These are phyloP conservation scores for Masticophis lateralis DNA, from an alignment of 2,797 vertebrate genomes.

Conservation along the genomic window DNA sequence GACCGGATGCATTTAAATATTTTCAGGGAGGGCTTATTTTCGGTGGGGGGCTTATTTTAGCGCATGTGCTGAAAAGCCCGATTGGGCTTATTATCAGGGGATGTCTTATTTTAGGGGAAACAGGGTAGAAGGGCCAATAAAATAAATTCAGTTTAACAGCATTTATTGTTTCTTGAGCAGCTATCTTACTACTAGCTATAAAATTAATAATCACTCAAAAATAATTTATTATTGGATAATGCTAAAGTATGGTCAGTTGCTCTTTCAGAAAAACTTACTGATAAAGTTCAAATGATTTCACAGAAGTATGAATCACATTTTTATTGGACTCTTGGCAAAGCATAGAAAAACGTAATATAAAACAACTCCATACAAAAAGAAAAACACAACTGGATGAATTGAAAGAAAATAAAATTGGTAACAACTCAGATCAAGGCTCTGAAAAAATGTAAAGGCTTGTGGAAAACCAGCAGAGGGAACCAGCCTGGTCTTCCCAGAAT, in stretches of 20 bases:
- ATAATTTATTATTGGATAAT: not conserved
- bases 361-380: not conserved
- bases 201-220: not conserved
- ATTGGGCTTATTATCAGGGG: too few species aligned
- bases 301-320: not conserved
- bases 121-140: not conserved
- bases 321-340: not conserved
- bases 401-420: not conserved
- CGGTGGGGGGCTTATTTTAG: too few species aligned
- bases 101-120: too few species aligned
- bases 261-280: not conserved
- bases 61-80: too few species aligned
- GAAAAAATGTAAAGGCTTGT: not conserved
- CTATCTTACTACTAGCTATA: not conserved
- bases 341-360: not conserved
- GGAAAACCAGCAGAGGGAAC: not conserved
- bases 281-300: not conserved
- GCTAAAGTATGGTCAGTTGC: not conserved
- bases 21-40: too few species aligned
- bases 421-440: not conserved
- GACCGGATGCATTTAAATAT: too few species aligned
- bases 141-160: not conserved
- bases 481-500: not conserved
- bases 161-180: not conserved
- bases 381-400: not conserved